Base-by-base conservation (phyloP, 2,797 vertebrate species). In the Mus caroli region DNA sequence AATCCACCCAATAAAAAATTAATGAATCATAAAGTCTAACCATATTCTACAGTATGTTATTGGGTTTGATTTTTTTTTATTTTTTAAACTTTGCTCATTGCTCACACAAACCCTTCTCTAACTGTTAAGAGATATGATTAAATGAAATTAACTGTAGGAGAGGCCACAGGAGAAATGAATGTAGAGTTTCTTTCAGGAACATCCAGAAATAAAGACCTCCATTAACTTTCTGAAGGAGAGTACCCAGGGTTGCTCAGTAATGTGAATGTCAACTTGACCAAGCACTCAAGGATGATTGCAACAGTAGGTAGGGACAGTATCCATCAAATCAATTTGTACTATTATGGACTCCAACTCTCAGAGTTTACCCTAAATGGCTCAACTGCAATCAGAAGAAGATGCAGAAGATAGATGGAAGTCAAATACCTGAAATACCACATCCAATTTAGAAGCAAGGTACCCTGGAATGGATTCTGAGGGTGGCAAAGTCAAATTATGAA, bases 1-100 rank as follows among this genome's bases (percentile, higher is more conserved):
- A 96, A 91, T 19, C 1, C 12, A 43, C 84, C 37, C 73, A 82
- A 91, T 43, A 86, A 90, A 90, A 96, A 96, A 94, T 88, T 67
- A 87, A 78, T 88, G 19, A 93, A 14, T 52, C 58, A 95, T n/a
- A 69, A 86, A 24, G 6, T 54, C 9, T 4, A 76, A 19, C 4
- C 17, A 75, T 73, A 50, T 1, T 91, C 20, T 91, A 37, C 7
- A 56, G 54, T 88, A 46, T 97, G 40, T 71, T 67, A 69, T 3
- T 54, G 20, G 12, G 11, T 71, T 87, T 87, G 43, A 43, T 52
- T 3, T 60, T 83, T 84, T 64, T 20, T 76, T 28, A 31, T n/a
- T 14, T 24, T 58, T 83, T 15, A 1, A 46, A 73, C 24, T 88
- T 88, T 40, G 22, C 92, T 80, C 46, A 19, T 85, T 95, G 28